phyloP scores from a whole-genome alignment of 2,797 vertebrate genomes.

The Fundulus diaphanus region DNA sequence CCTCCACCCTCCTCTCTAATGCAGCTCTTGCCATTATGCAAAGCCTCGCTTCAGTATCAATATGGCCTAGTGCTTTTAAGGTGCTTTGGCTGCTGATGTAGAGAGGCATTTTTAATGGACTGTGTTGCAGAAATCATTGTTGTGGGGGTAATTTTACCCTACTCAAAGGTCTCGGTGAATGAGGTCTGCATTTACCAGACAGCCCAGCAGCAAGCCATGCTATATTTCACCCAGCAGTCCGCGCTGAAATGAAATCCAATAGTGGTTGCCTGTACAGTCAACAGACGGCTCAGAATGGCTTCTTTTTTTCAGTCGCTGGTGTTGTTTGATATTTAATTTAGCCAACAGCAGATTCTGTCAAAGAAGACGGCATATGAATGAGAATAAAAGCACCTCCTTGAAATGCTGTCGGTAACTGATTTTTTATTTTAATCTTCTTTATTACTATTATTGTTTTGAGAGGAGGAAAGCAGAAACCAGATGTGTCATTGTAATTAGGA shows the following conservation, averaged over 20 bases:
- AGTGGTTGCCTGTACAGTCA: slow-evolving; percentile 71
- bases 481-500: slow-evolving; percentile 97
- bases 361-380: slow-evolving; percentile 52
- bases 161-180: slow-evolving; percentile 79
- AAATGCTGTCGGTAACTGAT: slow-evolving; percentile 63
- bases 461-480: slow-evolving; percentile 82
- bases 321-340: slow-evolving; percentile 69
- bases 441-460: slow-evolving; percentile 43
- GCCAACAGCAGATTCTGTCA: slow-evolving; percentile 61
- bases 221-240: slow-evolving; percentile 81
- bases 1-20: slow-evolving; percentile 78
- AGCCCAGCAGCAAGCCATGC: slow-evolving; percentile 76
- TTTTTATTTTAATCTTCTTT: slow-evolving; percentile 80
- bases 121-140: slow-evolving; percentile 94
- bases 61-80: slow-evolving; percentile 97
- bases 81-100: slow-evolving; percentile 96
- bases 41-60: slow-evolving; percentile 95
- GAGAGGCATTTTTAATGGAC: slow-evolving; percentile 97
- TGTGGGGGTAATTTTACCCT: slow-evolving; percentile 84
- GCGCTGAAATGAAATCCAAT: slow-evolving; percentile 80
- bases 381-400: slow-evolving; percentile 65
- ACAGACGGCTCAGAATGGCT: slow-evolving; percentile 73
- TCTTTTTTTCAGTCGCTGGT: slow-evolving; percentile 45
- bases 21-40: slow-evolving; percentile 94
- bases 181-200: slow-evolving; percentile 81